Percentiles rank a stretch among this genome's conserved stretches.
Evolutionary conservation across 2,888 invertebrate species (phyloP).

Genomic region (Drosophila maculinotata): DNA sequence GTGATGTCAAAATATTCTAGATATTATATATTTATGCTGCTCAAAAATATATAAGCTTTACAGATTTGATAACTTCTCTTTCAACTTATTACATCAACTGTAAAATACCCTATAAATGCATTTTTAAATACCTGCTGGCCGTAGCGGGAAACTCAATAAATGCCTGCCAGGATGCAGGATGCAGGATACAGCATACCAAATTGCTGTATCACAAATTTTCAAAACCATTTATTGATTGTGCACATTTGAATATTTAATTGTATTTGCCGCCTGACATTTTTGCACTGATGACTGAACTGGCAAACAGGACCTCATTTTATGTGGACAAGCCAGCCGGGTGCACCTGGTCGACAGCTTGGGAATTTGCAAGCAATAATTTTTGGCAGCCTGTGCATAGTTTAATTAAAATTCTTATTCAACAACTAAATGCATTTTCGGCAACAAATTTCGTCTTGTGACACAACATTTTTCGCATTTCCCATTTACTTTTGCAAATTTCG

Average conservation of each 20-base stretch:
- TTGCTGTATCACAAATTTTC: slow-evolving; percentile 43
- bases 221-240: slow-evolving; percentile 68
- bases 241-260: slow-evolving; percentile 76
- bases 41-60: no score
- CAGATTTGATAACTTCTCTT: no score
- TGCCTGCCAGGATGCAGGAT: slow-evolving; percentile 13
- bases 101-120: background rate
- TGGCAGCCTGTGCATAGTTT: slow-evolving; percentile 51
- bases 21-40: no score
- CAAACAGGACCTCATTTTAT: slow-evolving; percentile 19
- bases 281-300: slow-evolving; percentile 28
- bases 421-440: slow-evolving; percentile 38
- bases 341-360: slow-evolving; percentile 41
- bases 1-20: background rate
- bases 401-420: slow-evolving; percentile 71
- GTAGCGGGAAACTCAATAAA: slow-evolving; percentile 16
- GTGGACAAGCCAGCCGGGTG: background rate
- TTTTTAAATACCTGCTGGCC: background rate
- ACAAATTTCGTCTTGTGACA: slow-evolving; percentile 33
- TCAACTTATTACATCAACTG: background rate
- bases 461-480: slow-evolving; percentile 24
- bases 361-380: slow-evolving; percentile 63
- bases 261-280: slow-evolving; percentile 54
- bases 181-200: slow-evolving; percentile 17
- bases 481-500: slow-evolving; percentile 25